These are phyloP conservation scores for Apolygus lucorum DNA, from an alignment of 1,140 invertebrate species.

Conservation along the genomic window DNA sequence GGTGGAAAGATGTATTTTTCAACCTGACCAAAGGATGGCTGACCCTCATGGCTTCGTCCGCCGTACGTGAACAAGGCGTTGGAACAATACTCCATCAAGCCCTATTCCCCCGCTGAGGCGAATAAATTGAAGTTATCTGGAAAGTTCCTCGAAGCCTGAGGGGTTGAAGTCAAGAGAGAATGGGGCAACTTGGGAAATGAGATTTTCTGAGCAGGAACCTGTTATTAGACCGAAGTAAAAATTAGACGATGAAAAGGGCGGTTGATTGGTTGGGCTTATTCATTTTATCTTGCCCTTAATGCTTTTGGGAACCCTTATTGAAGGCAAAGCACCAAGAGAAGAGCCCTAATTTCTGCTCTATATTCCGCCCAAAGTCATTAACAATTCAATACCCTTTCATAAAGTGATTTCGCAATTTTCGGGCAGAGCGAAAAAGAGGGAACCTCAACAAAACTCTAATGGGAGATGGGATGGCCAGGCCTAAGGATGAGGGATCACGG, in stretches of 20 bases:
- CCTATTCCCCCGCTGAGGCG: neutral
- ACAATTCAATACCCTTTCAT: constrained; percentile 18
- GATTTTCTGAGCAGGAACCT: neutral
- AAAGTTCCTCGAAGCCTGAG: neutral
- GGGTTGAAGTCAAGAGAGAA: neutral
- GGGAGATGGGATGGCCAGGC: neutral
- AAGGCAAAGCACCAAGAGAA: constrained; percentile 9
- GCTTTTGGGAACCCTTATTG: neutral
- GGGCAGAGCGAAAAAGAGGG: neutral
- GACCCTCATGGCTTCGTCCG: too few species aligned
- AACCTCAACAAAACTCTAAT: constrained; percentile 2
- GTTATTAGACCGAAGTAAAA: neutral
- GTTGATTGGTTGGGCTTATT: constrained; percentile 3
- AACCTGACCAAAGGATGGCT: too few species aligned
- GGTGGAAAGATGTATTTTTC: too few species aligned
- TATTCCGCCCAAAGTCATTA: constrained; percentile 12
- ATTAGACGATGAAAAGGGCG: constrained; percentile 1
- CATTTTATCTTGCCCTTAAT: constrained; percentile 6
- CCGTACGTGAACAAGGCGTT: too few species aligned
- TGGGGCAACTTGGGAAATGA: neutral
- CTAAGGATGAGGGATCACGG: neutral
- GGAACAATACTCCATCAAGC: too few species aligned
- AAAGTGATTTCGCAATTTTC: constrained; percentile 17
- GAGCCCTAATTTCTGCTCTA: constrained; percentile 14
- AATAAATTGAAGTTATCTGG: neutral